phyloP scores from a whole-genome alignment of 2,113 vertebrate genomes.

The Geothlypis trichas region DNA sequence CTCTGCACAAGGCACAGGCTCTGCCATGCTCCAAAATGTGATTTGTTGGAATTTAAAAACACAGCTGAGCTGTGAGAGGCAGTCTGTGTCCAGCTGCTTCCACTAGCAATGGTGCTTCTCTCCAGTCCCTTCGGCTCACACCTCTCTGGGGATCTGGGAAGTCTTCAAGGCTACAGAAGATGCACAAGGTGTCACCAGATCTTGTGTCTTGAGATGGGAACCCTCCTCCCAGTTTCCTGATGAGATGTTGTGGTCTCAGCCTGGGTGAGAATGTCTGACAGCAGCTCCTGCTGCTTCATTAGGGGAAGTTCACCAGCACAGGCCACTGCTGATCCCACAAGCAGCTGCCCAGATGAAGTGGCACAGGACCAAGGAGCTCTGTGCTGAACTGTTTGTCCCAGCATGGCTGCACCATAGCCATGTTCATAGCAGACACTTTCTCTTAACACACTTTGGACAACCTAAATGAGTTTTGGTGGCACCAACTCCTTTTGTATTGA shows the following conservation, averaged over 20 bases:
- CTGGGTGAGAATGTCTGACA: background rate
- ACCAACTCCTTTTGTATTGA: background rate
- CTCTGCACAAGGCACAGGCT: background rate
- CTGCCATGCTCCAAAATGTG: background rate
- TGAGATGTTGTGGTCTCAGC: background rate
- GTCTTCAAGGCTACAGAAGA: background rate
- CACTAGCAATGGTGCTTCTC: background rate
- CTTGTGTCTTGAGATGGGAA: fast-evolving
- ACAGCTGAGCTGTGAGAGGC: background rate
- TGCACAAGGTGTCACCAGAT: background rate
- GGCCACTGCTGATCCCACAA: background rate
- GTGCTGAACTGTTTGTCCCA: background rate
- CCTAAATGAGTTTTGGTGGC: background rate
- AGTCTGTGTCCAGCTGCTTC: background rate
- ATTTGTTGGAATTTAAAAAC: background rate
- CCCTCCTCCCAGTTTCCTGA: background rate
- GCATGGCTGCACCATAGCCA: fast-evolving
- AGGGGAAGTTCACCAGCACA: background rate
- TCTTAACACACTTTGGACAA: background rate
- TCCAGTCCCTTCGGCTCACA: background rate
- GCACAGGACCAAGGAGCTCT: background rate
- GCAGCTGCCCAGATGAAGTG: background rate
- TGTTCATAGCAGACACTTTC: background rate
- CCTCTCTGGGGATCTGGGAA: background rate
- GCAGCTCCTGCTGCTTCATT: background rate